Evolutionary conservation across 2,888 invertebrate species (phyloP).

Genomic region (Nesidiocoris tenuis): DNA sequence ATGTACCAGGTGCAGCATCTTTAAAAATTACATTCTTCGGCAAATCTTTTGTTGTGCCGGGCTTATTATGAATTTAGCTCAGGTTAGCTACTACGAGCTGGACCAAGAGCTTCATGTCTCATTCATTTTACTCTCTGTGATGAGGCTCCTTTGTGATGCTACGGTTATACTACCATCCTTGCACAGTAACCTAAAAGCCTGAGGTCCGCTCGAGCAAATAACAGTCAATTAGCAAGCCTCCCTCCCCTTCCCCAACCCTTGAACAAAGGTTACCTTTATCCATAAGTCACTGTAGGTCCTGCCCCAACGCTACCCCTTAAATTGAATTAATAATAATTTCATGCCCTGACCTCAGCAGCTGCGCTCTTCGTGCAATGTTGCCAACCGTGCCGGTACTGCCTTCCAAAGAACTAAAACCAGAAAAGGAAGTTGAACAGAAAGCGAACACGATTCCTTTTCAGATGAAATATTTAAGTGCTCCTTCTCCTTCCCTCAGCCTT

Average conservation of each 20-base stretch:
- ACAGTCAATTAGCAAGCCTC: slow-evolving; percentile 17
- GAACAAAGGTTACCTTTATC: slow-evolving; percentile 19
- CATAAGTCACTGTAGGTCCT: background rate
- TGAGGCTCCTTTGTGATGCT: background rate
- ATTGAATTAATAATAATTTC: slow-evolving; percentile 30
- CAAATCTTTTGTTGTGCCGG: too few relatives aligned
- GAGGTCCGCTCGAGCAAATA: slow-evolving; percentile 3
- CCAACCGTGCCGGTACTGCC: background rate
- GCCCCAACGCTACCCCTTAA: background rate
- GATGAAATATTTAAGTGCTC: slow-evolving; percentile 38
- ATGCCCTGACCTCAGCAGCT: slow-evolving; percentile 18
- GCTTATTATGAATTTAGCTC: too few relatives aligned
- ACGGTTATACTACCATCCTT: background rate
- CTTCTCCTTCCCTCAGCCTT: background rate
- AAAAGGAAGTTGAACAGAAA: background rate
- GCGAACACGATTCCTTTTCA: slow-evolving; percentile 13
- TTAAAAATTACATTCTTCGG: too few relatives aligned
- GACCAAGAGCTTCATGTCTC: background rate
- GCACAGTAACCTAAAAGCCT: background rate
- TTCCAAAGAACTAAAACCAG: slow-evolving; percentile 13
- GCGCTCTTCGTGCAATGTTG: too few relatives aligned
- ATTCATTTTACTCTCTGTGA: background rate
- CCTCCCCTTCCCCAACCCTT: background rate
- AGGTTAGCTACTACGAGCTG: too few relatives aligned
- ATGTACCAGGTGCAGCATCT: too few relatives aligned